These are phyloP conservation scores for Strigamia transsilvanica DNA, from an alignment of 2,888 invertebrate species.

Conservation along the genomic window DNA sequence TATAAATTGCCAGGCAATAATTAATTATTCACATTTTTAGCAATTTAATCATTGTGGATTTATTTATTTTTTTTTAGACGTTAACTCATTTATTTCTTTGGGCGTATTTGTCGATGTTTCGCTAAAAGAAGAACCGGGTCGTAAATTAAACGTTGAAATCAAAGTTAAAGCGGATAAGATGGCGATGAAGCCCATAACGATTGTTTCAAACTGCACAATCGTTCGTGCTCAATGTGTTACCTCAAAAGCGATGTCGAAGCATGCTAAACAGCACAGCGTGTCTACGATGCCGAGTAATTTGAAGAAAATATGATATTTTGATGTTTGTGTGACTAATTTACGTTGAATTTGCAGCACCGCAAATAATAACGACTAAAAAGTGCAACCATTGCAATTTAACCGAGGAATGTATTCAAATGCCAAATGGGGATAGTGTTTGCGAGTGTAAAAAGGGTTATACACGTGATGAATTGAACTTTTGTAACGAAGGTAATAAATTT, in stretches of 20 bases:
- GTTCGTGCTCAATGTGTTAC: neutral
- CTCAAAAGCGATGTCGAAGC: neutral
- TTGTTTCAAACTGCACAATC: neutral
- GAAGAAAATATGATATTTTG: too few relatives aligned
- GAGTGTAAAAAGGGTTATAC: neutral
- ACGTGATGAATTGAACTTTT: neutral
- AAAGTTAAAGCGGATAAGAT: neutral
- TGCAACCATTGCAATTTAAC: neutral
- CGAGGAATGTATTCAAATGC: too few relatives aligned
- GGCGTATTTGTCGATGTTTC: neutral
- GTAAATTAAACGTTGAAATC: neutral
- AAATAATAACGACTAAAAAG: neutral
- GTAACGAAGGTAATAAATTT: neutral
- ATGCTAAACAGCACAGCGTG: neutral
- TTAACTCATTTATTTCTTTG: neutral
- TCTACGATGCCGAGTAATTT: neutral
- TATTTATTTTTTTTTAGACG: neutral
- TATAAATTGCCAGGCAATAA: constrained; percentile 41
- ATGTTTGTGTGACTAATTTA: neutral
- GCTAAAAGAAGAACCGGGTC: neutral
- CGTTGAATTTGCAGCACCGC: neutral
- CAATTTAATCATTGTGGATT: neutral
- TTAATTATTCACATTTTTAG: neutral
- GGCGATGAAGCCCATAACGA: neutral
- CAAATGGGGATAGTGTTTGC: neutral